Evolutionary conservation across 2,797 vertebrate genomes (phyloP), one percentile per base, ranked within the genome.

Genomic region (Melanogrammus aeglefinus): DNA sequence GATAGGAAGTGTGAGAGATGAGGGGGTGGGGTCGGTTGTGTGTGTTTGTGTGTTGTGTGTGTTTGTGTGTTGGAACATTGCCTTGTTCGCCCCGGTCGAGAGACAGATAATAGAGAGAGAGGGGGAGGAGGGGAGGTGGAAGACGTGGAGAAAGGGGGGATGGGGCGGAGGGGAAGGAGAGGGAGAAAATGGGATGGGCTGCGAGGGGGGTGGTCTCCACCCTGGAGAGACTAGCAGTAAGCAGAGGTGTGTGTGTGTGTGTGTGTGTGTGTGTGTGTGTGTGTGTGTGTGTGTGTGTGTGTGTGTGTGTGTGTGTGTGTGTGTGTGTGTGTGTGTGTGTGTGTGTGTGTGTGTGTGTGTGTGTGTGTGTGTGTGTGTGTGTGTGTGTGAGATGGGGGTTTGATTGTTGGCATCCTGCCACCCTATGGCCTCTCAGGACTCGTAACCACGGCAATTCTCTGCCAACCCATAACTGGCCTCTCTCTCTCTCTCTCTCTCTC

Each of bases 331-430:
- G 63, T 77, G 77, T 72, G 51, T 36, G 13, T 74, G 27, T 75
- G 75, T 78, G 79, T 78, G 36, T 73, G 57, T 73, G 71, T 41
- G 44, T 41, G 75, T 76, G 71, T 73, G 75, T 72, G 81, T 77
- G 79, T 84, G 71, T 80, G 77, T 77, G 47, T 77, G 77, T 73
- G 75, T 80, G 8, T 76, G 80, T 4, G 18, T 24, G 72, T 80
- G 76, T 80, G 57, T 78, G 6, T 78, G 66, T 24, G 13, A 10
- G 77, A 69, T 63, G 80, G 85, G 51, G 21, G 79, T 81, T 78
- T 88, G 87, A 82, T 81, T 88, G 84, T 87, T 94, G 94, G 93
- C 94, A 78, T 35, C 41, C 84, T 85, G 93, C 94, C 94, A 94
- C 87, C 35, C 85, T 76, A 85, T 91, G 86, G 91, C 91, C 92